Conservation (phyloP, 1,140 invertebrate species). For the Diprion similis region DNA sequence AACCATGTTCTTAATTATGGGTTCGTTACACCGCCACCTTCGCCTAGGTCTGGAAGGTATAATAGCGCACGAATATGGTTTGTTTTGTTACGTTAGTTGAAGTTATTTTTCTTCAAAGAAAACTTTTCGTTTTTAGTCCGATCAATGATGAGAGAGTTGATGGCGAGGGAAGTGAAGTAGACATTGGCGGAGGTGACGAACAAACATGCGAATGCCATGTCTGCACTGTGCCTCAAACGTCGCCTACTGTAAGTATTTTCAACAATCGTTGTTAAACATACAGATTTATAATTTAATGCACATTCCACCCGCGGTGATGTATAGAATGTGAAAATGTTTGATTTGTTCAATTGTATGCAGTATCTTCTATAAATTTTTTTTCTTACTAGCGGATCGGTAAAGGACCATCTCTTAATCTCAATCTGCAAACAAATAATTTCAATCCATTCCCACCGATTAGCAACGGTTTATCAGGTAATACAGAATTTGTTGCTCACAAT, state of each 20-base stretch:
- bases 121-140: constrained; percentile 7
- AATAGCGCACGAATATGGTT: neutral
- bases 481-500: neutral
- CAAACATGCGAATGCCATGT: constrained; percentile 41
- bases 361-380: neutral
- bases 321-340: no score
- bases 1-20: constrained; percentile 7
- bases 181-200: constrained; percentile 11
- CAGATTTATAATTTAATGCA: no score
- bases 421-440: constrained; percentile 11
- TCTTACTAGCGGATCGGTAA: constrained; percentile 10
- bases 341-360: neutral
- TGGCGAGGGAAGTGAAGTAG: constrained; percentile 13
- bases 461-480: neutral
- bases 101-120: neutral
- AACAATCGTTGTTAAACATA: neutral
- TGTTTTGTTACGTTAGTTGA: neutral
- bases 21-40: neutral
- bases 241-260: neutral
- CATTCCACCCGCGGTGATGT: no score
- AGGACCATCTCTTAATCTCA: constrained; percentile 13
- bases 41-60: neutral
- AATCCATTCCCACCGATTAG: constrained; percentile 28
- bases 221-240: constrained; percentile 29
- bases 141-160: constrained; percentile 8